Evolutionary conservation across 1,140 invertebrate species (phyloP), one percentile per base, ranked within the genome.

Genomic region (Tetramorium simillimum): DNA sequence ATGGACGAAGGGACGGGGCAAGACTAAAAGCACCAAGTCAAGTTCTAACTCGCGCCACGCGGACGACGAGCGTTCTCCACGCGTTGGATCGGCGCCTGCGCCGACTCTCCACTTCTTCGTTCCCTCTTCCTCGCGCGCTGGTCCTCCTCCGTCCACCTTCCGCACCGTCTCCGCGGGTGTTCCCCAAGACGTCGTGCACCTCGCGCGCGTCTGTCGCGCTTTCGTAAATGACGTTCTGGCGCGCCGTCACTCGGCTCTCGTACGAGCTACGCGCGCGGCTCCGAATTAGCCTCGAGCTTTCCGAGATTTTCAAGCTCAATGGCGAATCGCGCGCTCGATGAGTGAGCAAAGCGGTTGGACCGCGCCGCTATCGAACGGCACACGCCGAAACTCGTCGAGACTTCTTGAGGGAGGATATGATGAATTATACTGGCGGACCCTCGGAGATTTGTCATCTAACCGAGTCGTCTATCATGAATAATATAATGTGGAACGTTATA

Each of bases 1-100:
- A 91, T 90, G 90, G 87, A 93, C 92, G 92, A 92, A 93, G 90
- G 91, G 82, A 93, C 93, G 90, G 80, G 86, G 60, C 91, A 91
- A 91, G 93, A 94, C 93, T 93, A 93, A 92, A 89, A 91, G 88
- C 87, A 86, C 67, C 78, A 90, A 90, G 87, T 86, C 88, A 91
- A 91, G 85, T 93, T 93, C 91, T 92, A 93, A 91, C 92, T 91
- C 91, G 91, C 86, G 91, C 91, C 93, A 93, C 93, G 93, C 92
- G 92, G 89, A 88, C 82, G 46, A 37, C 73, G 73, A 91, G 89
- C 91, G 88, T 88, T 91, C 87, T 88, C 73, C 81, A 85, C 70
- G 91, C 85, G 80, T 70, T 73, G 62, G 78, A 78, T 88, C 81
- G 86, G 92, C 94, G 94, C 91, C 85, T 93, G 93, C 93, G 90